Evolutionary conservation across 2,888 invertebrate genomes (phyloP), one percentile per base, ranked within the genome.

Genomic region (Eudemis profundana): DNA sequence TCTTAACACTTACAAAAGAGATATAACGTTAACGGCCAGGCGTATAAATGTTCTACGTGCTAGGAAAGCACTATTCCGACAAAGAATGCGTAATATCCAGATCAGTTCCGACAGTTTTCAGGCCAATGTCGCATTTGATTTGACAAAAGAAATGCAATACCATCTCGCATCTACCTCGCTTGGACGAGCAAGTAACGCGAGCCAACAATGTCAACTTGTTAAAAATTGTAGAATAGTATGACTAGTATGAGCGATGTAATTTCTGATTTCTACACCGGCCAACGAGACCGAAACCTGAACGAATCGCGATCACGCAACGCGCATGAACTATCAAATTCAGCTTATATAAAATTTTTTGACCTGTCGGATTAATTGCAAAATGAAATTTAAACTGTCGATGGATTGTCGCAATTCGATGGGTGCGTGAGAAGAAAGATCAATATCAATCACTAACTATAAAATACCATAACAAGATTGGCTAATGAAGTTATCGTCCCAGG

Each of bases 311-410:
- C 65, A 65, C 60, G 65, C 65, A 65, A 65, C 53, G 36, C 46
- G 64, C 64, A 59, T 64, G 59, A 46, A 64, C 59, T 65, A 65
- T 60, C 65, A 60, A 65, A 60, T 65, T 60, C 60, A 47, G 59
- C 65, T 65, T 65, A 60, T 47, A 60, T 65, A 65, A 65, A 65
- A 53, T 51, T 17, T 19, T 36, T 29, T 60, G 51, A 60, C 51
- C 38, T 36, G 53, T 12, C 17, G 15, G 51, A 51, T 60, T 60
- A 65, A 65, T 65, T 65, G 46, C 65, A 60, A 65, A 53, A 65
- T 29, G 65, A 40, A 60, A 60, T 38, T 65, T 4, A 47, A 60
- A 65, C 65, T 64, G 57, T 51, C 33, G 38, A 57, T 21, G 4
- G 36, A 19, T 42, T 53, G 60, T 47, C 29, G 51, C 53, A 60